phyloP scores from a whole-genome alignment of 2,888 invertebrate genomes.

The Apocheima hispidaria region DNA sequence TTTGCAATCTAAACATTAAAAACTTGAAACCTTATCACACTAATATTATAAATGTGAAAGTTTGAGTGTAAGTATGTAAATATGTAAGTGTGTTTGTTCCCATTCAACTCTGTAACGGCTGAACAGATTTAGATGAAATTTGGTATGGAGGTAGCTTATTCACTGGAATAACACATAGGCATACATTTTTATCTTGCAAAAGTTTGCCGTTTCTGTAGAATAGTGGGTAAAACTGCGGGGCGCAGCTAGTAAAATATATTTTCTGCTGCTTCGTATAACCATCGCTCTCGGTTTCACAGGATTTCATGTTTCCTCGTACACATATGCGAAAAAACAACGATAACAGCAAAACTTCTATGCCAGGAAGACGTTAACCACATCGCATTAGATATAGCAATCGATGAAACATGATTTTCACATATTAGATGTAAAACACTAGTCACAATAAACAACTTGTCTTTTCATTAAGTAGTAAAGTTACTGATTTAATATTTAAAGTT shows the following conservation, averaged over 20 bases:
- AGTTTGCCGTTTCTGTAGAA: too few relatives aligned
- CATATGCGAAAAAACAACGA: background rate
- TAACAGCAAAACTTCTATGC: background rate
- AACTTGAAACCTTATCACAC: too few relatives aligned
- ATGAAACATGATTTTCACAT: constrained; percentile 27
- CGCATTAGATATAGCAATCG: constrained; percentile 11
- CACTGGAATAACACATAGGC: too few relatives aligned
- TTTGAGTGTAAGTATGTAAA: too few relatives aligned
- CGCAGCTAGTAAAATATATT: constrained; percentile 1
- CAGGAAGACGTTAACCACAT: constrained; percentile 22
- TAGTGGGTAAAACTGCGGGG: too few relatives aligned
- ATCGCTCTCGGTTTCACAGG: constrained; percentile 14
- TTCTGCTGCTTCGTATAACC: constrained; percentile 6
- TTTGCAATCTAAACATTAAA: too few relatives aligned
- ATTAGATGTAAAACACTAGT: constrained; percentile 47
- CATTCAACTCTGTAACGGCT: too few relatives aligned
- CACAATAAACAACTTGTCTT: constrained; percentile 66
- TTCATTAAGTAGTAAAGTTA: constrained; percentile 57
- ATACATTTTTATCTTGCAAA: too few relatives aligned
- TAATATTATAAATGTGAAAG: too few relatives aligned
- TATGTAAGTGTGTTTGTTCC: too few relatives aligned
- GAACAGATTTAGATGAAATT: too few relatives aligned
- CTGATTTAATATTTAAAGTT: constrained; percentile 52
- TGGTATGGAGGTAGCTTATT: too few relatives aligned
- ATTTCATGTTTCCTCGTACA: background rate